Conservation (phyloP, 1,140 invertebrate genomes). For the Pteromalus puparum region DNA sequence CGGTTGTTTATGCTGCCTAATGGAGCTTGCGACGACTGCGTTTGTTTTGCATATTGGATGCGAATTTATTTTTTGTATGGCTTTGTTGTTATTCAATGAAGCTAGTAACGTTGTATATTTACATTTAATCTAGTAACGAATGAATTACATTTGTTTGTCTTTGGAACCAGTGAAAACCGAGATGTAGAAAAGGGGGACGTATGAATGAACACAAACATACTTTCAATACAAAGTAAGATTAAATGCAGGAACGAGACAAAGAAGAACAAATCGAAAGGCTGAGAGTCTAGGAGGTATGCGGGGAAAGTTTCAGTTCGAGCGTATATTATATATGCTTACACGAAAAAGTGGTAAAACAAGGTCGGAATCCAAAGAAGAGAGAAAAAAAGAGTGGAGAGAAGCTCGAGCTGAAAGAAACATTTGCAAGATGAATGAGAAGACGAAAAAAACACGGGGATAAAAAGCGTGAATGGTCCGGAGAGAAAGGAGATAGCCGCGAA, state of each 20-base stretch:
- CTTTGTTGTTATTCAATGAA: too few species aligned
- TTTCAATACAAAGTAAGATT: not conserved
- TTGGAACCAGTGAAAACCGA: not conserved
- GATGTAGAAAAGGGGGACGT: not conserved
- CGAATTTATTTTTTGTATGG: too few species aligned
- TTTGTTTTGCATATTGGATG: too few species aligned
- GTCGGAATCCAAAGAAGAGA: not conserved
- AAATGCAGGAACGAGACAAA: not conserved
- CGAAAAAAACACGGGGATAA: not conserved
- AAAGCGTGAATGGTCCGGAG: not conserved
- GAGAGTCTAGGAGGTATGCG: not conserved
- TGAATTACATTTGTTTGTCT: not conserved
- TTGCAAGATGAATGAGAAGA: constrained; percentile 26
- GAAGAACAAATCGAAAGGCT: not conserved
- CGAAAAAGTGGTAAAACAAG: not conserved
- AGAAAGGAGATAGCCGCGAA: not conserved
- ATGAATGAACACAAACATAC: not conserved
- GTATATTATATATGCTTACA: not conserved
- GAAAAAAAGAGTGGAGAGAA: not conserved
- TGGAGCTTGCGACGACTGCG: too few species aligned
- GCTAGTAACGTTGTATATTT: too few species aligned
- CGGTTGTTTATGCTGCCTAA: too few species aligned
- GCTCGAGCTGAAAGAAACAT: constrained; percentile 1
- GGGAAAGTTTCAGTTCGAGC: not conserved
- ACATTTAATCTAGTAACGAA: too few species aligned